A percentile compares a stretch with the other conserved stretches of the same genome.
Evolutionary conservation across 2,888 invertebrate species (phyloP).

Genomic region (Conchocele bisecta): DNA sequence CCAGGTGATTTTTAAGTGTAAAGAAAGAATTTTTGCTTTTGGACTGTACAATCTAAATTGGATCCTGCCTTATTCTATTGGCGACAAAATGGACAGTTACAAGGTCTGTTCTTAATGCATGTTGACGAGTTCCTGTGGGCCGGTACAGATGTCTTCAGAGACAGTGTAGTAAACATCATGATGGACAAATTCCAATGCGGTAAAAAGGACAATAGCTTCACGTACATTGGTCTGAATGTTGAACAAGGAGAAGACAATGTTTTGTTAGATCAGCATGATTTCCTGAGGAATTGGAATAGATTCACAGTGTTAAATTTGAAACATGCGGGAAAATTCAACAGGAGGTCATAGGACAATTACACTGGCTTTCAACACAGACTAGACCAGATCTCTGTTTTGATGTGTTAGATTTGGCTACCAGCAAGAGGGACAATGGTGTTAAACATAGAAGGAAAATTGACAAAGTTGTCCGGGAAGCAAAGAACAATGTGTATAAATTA

Average conservation of each 20-base stretch:
- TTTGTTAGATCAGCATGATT: slow-evolving; percentile 26
- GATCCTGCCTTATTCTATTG: slow-evolving; percentile 52
- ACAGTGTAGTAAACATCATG: slow-evolving; percentile 26
- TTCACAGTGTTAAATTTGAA: not conserved
- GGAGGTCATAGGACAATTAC: slow-evolving; percentile 33
- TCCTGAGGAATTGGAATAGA: not conserved
- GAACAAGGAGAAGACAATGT: slow-evolving; percentile 19
- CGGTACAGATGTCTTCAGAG: slow-evolving; percentile 36
- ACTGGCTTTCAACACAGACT: slow-evolving; percentile 41
- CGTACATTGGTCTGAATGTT: slow-evolving; percentile 43
- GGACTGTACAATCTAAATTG: slow-evolving; percentile 35
- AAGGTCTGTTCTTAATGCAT: slow-evolving; percentile 46
- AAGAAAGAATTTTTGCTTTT: slow-evolving; percentile 17
- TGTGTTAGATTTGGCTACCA: slow-evolving; percentile 31
- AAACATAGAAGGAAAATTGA: slow-evolving; percentile 18
- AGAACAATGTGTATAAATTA: slow-evolving; percentile 24
- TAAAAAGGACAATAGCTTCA: slow-evolving; percentile 35
- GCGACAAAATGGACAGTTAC: slow-evolving; percentile 13
- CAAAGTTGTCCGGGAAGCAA: slow-evolving; percentile 25
- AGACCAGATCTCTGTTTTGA: slow-evolving; percentile 44
- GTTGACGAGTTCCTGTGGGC: slow-evolving; percentile 54
- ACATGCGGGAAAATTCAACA: not conserved
- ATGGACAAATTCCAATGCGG: slow-evolving; percentile 32
- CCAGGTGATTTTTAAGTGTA: slow-evolving; percentile 44
- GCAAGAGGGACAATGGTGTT: slow-evolving; percentile 1